Conservation (phyloP, 2,888 invertebrate species). For the Drosophila pegasa region DNA sequence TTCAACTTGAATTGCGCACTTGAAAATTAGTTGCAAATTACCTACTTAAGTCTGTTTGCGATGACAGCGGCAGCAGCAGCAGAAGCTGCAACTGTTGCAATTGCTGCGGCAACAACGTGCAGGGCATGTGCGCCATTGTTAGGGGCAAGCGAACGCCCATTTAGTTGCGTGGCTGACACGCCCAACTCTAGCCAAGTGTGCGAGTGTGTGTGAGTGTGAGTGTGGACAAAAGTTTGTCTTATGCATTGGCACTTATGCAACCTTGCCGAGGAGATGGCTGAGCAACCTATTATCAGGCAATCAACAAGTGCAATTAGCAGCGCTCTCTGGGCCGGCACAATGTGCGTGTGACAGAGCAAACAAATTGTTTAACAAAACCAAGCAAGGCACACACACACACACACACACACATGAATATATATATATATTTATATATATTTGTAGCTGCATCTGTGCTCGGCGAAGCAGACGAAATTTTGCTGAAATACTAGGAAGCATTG, state of each 20-base stretch:
- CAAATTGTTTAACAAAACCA: conserved; percentile 77
- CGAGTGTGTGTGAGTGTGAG: conserved; percentile 4
- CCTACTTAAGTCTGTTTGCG: conserved; percentile 78
- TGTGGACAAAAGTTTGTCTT: conserved; percentile 71
- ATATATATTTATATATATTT: conserved; percentile 6
- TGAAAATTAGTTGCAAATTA: conserved; percentile 79
- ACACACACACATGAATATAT: not conserved
- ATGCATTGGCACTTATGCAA: conserved; percentile 73
- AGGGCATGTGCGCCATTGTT: conserved; percentile 71
- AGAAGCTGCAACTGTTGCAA: conserved; percentile 18
- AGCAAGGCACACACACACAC: conserved; percentile 47
- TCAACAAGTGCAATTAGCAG: conserved; percentile 80
- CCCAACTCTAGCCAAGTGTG: conserved; percentile 41
- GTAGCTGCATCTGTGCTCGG: conserved; percentile 26
- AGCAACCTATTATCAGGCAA: conserved; percentile 72
- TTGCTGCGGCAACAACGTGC: conserved; percentile 42
- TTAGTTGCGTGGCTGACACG: conserved; percentile 68
- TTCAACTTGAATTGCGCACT: conserved; percentile 64
- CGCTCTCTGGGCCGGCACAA: conserved; percentile 62
- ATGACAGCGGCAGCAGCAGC: conserved; percentile 35
- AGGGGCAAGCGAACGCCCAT: conserved; percentile 35
- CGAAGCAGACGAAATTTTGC: conserved; percentile 41
- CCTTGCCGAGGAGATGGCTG: conserved; percentile 15
- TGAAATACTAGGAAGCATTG: conserved; percentile 35
- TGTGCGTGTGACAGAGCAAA: conserved; percentile 75